Conservation (phyloP, 2,113 vertebrate genomes). For the Pygathrix nemaeus region DNA sequence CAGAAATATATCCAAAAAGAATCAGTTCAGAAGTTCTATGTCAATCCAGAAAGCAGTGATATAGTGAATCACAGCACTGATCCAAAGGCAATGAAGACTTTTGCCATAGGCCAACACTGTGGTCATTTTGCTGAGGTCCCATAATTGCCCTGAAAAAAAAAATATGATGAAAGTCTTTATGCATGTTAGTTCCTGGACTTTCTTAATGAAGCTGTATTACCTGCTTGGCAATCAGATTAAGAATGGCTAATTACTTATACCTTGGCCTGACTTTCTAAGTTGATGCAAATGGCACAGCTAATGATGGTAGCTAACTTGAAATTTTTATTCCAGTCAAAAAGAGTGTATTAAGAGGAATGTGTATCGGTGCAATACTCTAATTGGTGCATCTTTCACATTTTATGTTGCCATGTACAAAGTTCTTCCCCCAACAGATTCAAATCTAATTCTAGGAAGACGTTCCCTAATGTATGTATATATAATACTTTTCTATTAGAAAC, state of each 20-base stretch:
- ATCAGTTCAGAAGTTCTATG: slow-evolving; percentile 38
- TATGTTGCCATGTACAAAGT: neutral
- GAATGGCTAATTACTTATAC: neutral
- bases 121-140: neutral
- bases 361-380: neutral
- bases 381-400: neutral
- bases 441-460: slow-evolving; percentile 38
- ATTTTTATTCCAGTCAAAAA: slow-evolving; percentile 7
- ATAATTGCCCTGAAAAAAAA: neutral
- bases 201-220: slow-evolving; percentile 3
- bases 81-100: slow-evolving; percentile 16
- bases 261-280: slow-evolving; percentile 23
- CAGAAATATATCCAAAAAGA: slow-evolving; percentile 19
- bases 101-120: neutral
- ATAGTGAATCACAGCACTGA: neutral
- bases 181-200: neutral
- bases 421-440: slow-evolving; percentile 17
- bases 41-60: neutral
- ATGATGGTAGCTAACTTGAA: slow-evolving; percentile 2
- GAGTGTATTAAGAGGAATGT: neutral
- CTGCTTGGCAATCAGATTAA: neutral
- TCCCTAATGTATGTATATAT: slow-evolving; percentile 28
- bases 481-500: neutral
- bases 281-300: neutral
- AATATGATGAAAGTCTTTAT: neutral